A percentile compares a stretch with the other conserved stretches of the same genome.
Conservation (phyloP, 2,888 invertebrate species). For the Temnothorax unifasciatus region DNA sequence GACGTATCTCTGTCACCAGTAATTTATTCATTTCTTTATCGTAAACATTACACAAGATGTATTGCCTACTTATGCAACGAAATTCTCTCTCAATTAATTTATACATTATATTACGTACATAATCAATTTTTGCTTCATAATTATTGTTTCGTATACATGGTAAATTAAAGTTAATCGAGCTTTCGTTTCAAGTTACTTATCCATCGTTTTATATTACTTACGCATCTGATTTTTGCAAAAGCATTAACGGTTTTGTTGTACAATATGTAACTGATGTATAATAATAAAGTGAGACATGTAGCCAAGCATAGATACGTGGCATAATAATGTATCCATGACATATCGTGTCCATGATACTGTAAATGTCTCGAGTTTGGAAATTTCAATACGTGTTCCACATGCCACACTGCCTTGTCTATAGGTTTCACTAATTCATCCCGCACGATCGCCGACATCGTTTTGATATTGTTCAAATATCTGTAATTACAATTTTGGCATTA, state of each 20-base stretch:
- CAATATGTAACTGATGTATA: neutral
- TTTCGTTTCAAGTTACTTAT: constrained; percentile 7
- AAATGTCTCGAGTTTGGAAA: constrained; percentile 80
- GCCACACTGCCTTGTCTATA: constrained; percentile 81
- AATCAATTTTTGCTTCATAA: neutral
- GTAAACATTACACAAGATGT: neutral
- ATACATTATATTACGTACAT: neutral
- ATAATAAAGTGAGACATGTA: neutral
- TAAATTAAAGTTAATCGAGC: constrained; percentile 12
- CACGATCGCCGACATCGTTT: constrained; percentile 75
- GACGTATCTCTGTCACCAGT: neutral
- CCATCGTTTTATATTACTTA: constrained; percentile 1
- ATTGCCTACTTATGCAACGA: neutral
- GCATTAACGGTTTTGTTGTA: neutral
- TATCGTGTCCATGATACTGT: constrained; percentile 80
- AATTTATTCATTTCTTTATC: neutral
- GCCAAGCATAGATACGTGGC: constrained; percentile 22
- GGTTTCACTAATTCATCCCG: constrained; percentile 81
- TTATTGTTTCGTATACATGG: neutral
- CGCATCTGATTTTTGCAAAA: constrained; percentile 9
- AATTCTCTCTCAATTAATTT: neutral
- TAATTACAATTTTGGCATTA: constrained; percentile 18
- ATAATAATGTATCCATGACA: constrained; percentile 78
- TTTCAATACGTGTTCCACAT: constrained; percentile 82
- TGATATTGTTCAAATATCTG: constrained; percentile 78